These are phyloP conservation scores for Trematomus loennbergii DNA, from an alignment of 2,113 vertebrate species.

Conservation along the genomic window DNA sequence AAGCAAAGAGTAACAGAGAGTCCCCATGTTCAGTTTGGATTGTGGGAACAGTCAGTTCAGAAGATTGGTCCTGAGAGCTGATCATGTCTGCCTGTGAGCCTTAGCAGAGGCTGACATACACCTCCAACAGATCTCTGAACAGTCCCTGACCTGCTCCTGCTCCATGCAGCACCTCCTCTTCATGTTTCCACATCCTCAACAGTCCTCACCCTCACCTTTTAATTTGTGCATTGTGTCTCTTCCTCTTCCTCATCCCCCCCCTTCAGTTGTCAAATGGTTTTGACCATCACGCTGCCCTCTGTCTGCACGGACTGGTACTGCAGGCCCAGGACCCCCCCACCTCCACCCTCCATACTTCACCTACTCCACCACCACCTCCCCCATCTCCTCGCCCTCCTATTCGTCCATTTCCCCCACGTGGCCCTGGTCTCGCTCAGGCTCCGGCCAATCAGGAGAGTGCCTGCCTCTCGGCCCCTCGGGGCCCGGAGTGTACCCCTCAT, in stretches of 20 bases:
- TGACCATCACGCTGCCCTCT: constrained; percentile 87
- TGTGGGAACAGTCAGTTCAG: too few species aligned
- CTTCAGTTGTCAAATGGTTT: constrained; percentile 92
- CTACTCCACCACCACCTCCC: constrained; percentile 54
- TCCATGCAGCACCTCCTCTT: neutral
- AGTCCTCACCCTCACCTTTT: neutral
- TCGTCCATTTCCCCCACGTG: constrained; percentile 72
- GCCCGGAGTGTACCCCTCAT: constrained; percentile 89
- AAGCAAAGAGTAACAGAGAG: too few species aligned
- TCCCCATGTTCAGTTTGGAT: too few species aligned
- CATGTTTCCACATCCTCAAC: neutral
- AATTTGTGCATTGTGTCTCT: constrained; percentile 28
- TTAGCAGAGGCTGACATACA: neutral
- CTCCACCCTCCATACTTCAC: constrained; percentile 86
- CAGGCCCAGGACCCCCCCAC: constrained; percentile 85
- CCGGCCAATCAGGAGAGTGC: constrained; percentile 86
- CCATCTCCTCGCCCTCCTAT: constrained; percentile 84
- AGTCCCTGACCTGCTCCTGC: neutral
- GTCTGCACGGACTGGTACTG: constrained; percentile 82
- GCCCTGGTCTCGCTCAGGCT: constrained; percentile 87
- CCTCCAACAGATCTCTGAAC: neutral
- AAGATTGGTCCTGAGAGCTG: too few species aligned
- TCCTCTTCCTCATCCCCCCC: constrained; percentile 50
- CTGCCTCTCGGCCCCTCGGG: constrained; percentile 90
- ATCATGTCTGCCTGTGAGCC: too few species aligned